Evolutionary conservation across 2,113 vertebrate species (phyloP), one percentile per base, ranked within the genome.

Genomic region (Felis chaus): DNA sequence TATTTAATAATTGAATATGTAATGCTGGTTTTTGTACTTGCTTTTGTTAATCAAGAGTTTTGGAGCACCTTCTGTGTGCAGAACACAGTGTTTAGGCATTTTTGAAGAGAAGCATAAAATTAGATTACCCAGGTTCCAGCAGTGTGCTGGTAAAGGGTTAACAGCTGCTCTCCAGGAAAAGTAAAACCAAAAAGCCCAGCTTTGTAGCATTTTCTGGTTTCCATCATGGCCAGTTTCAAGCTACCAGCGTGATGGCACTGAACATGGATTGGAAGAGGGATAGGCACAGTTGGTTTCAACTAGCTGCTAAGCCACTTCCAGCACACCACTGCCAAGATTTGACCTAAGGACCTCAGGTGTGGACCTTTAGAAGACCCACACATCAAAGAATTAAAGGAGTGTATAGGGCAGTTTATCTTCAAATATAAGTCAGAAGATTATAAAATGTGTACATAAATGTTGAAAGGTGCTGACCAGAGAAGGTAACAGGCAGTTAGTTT

Each of bases 51-150:
- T 69, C 18, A 85, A 73, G 80, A 92, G 27, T 90, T 94, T 94
- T 96, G 74, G 36, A 87, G 21, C 14, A 65, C 29, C 18, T 91
- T 23, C 39, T 85, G 66, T 89, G n/a, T 96, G 9, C 53, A 96
- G 45, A 95, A 89, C 76, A 93, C 66, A 81, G 41, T 78, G 80
- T 36, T 76, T 95, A 78, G 66, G 12, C 9, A 16, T 88, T 92
- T 93, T 94, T 89, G 66, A 89, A 48, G 55, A 89, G 92, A 94
- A 95, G 55, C n/a, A 81, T 87, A 92, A 90, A 95, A 81, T 94
- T 63, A 73, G 31, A 65, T 86, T 57, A 79, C 53, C n/a, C 21
- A 76, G 14, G 33, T 81, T 95, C 31, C 76, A 63, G 53, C 74
- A 61, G 50, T 94, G 12, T 76, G 23, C 85, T 85, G 71, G 50